phyloP scores from a whole-genome alignment of 1,140 invertebrate species.

The Nephila pilipes region DNA sequence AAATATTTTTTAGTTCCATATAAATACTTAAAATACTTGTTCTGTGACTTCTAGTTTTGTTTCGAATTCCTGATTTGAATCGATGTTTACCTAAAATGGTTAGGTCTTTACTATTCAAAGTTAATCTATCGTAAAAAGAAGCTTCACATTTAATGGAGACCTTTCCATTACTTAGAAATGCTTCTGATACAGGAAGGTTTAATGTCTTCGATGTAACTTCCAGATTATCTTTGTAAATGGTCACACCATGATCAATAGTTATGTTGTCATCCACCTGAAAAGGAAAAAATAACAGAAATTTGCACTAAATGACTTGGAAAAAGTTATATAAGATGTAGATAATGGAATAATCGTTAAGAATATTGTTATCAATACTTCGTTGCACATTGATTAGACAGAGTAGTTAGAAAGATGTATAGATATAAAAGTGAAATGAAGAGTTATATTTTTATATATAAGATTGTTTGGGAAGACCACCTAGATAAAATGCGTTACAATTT shows the following conservation, averaged over 20 bases:
- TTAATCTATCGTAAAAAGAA: conserved; percentile 11
- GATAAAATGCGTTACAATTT: too few species aligned
- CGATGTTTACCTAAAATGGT: conserved; percentile 24
- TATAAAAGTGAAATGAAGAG: neutral
- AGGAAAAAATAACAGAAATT: neutral
- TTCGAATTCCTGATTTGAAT: neutral
- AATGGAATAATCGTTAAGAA: neutral
- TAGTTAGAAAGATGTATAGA: neutral
- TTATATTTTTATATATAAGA: too few species aligned
- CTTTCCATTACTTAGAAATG: neutral
- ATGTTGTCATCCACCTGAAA: neutral
- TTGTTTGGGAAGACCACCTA: too few species aligned
- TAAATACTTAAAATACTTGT: too few species aligned
- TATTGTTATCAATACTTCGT: neutral
- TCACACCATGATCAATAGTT: conserved; percentile 5
- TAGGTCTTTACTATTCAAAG: neutral
- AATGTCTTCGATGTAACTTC: neutral
- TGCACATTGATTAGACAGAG: neutral
- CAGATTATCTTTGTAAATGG: neutral
- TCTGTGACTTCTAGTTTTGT: too few species aligned
- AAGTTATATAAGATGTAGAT: neutral
- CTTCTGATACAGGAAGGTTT: neutral
- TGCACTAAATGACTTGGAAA: neutral
- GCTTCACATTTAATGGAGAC: conserved; percentile 47
- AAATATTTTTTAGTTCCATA: too few species aligned